Evolutionary conservation across 2,797 vertebrate species (phyloP).

Genomic region (Acanthurus tractus): DNA sequence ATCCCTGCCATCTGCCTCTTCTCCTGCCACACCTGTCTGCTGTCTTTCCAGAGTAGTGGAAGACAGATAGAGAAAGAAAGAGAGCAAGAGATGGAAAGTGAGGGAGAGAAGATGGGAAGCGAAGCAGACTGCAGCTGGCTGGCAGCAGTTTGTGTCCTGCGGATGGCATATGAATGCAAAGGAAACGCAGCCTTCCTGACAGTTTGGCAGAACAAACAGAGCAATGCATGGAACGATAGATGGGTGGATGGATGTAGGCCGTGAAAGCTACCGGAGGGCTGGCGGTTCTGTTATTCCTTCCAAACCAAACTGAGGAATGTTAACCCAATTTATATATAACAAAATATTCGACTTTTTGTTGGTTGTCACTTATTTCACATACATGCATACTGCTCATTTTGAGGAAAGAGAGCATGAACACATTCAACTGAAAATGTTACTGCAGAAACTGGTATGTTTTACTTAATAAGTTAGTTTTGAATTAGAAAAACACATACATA

Average conservation of each 20-base stretch:
- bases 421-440: background rate
- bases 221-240: constrained; percentile 43
- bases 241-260: constrained; percentile 35
- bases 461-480: background rate
- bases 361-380: background rate
- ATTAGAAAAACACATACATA: background rate
- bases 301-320: background rate
- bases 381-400: background rate
- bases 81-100: constrained; percentile 26
- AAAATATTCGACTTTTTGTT: background rate
- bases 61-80: constrained; percentile 33
- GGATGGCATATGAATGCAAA: constrained; percentile 65
- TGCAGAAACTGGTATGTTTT: background rate
- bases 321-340: constrained; percentile 12
- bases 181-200: constrained; percentile 54
- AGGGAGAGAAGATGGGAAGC: constrained; percentile 44
- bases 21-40: constrained; percentile 78
- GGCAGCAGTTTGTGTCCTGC: constrained; percentile 69
- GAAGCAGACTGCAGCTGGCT: constrained; percentile 64
- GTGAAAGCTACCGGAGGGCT: constrained; percentile 13
- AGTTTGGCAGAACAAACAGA: constrained; percentile 55
- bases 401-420: background rate
- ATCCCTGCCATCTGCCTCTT: constrained; percentile 81
- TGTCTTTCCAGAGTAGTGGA: constrained; percentile 50
- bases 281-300: constrained; percentile 31